A percentile compares a stretch with the other conserved stretches of the same genome.
phyloP scores from a whole-genome alignment of 30 jellyfish, hydroid and myxozoan genomes.

The Cassiopea xamachana region DNA sequence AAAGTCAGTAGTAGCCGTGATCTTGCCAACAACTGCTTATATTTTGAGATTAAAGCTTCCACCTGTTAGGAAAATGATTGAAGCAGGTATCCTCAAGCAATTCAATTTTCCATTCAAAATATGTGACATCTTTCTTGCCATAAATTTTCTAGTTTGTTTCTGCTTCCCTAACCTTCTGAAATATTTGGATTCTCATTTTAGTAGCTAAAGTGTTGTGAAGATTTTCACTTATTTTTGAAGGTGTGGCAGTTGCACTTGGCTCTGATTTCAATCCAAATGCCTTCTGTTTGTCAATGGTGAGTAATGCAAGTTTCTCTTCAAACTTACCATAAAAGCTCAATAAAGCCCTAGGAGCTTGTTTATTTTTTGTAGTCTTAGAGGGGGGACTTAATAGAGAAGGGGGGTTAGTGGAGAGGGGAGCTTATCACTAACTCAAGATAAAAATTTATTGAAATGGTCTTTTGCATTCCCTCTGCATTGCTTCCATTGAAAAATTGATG shows the following conservation, averaged over 20 bases:
- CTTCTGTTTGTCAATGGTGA: constrained; percentile 92
- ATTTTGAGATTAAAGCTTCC: constrained; percentile 87
- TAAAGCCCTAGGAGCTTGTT: no score
- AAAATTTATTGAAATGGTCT: no score
- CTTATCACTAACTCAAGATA: no score
- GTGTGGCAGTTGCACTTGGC: constrained; percentile 98
- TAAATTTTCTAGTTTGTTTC: no score
- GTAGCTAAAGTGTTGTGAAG: background rate
- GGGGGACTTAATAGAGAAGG: no score
- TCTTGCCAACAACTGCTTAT: constrained; percentile 96
- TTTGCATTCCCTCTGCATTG: no score
- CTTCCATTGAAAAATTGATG: no score
- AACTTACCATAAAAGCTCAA: no score
- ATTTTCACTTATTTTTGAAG: constrained; percentile 4
- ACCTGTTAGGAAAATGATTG: constrained; percentile 93
- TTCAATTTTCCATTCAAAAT: background rate
- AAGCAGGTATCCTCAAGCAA: constrained; percentile 62
- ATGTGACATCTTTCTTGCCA: background rate
- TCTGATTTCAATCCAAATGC: constrained; percentile 98
- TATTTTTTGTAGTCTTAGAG: no score
- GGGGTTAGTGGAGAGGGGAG: no score
- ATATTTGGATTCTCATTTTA: background rate
- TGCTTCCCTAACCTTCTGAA: background rate
- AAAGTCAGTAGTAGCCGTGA: constrained; percentile 78
- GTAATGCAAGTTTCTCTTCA: background rate